Base-by-base conservation (phyloP, 2,797 vertebrate genomes). In the Mormyrops attenuatus region DNA sequence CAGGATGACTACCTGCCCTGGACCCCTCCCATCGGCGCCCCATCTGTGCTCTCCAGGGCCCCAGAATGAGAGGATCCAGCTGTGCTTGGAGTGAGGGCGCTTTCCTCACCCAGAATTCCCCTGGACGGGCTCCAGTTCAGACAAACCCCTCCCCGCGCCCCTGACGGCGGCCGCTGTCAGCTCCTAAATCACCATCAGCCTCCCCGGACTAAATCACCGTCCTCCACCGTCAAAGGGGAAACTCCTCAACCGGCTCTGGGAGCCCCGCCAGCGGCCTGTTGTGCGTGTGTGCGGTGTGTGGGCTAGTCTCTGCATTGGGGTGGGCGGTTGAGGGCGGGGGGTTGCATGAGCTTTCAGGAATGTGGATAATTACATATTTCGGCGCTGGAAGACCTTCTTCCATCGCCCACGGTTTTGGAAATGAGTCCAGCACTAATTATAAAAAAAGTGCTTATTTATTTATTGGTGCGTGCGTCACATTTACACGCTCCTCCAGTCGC, bases 341-440 rank as follows among this genome's bases (percentile, higher is more conserved):
- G 87, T 88, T 89, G 89, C 85, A 87, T 69, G 66, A 44, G 49
- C 47, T 60, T 53, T 87, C 60, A 44, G 66, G 89, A 90, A 90
- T 90, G 89, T 66, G 41, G 41, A 88, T 90, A 90, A 90, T 85
- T 60, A 9, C 89, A 88, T 90, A 84, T 90, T 85, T 88, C 60
- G 73, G 17, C n/a, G 55, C 22, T 84, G 30, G 73, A 63, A 26
- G 49, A 66, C 49, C 84, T 73, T 89, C 85, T 22, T 73, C 30
- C 60, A 47, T 55, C 63, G 60, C 30, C 89, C 84, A 66, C 49
- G 38, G 89, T 52, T 87, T 73, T 53, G 60, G 47, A 66, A 30
- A 30, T 38, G 50, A 50, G 57, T 30, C 57, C 63, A 15, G 53
- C 80, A 22, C 88, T 63, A 55, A 53, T 84, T 84, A 49, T 89